A percentile compares a stretch with the other conserved stretches of the same genome.
These are phyloP conservation scores for Pachliopta kotzebuea DNA, from an alignment of 2,888 invertebrate genomes.

Conservation along the genomic window DNA sequence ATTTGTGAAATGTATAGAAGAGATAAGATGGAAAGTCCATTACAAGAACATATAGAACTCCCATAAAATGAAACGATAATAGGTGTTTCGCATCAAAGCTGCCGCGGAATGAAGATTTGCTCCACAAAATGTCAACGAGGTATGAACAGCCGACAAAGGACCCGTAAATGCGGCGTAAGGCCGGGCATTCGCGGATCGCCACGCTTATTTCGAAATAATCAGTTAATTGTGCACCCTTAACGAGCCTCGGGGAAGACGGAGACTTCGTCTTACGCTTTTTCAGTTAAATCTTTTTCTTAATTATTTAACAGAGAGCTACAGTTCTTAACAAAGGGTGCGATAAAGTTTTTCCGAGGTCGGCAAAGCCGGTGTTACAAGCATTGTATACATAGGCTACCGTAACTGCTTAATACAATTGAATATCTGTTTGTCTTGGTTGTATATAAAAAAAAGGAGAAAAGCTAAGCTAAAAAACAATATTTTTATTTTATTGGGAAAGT, in stretches of 20 bases:
- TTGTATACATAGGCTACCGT: no score
- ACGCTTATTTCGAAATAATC: slow-evolving; percentile 65
- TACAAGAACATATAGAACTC: slow-evolving; percentile 46
- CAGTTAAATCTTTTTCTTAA: background rate
- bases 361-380: no score
- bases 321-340: no score
- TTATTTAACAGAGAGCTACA: background rate
- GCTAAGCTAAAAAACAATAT: no score
- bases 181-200: slow-evolving; percentile 56
- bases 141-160: slow-evolving; percentile 64
- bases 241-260: slow-evolving; percentile 43
- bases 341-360: no score
- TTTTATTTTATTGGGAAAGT: no score
- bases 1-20: background rate
- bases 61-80: slow-evolving; percentile 70
- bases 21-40: slow-evolving; percentile 35
- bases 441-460: no score
- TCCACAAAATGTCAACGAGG: slow-evolving; percentile 75
- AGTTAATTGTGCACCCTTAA: slow-evolving; percentile 65
- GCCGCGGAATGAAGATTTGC: slow-evolving; percentile 78
- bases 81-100: slow-evolving; percentile 60
- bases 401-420: no score
- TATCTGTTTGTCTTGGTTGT: no score
- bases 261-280: slow-evolving; percentile 32
- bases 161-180: slow-evolving; percentile 39